Evolutionary conservation across 2,888 invertebrate genomes (phyloP).

Genomic region (Malthinus flaveolus): DNA sequence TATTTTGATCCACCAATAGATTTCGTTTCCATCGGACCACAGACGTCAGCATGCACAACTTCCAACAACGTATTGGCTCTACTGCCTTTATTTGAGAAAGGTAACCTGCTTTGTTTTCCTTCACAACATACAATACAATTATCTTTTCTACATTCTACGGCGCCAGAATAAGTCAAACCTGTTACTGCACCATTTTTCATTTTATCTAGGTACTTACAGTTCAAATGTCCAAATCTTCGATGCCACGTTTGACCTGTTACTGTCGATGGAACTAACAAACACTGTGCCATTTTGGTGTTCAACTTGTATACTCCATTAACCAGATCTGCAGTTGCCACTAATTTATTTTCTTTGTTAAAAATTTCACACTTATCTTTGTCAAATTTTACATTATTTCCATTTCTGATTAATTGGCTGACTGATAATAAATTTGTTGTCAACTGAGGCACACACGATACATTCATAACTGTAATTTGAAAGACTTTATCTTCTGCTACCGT

Average conservation of each 20-base stretch:
- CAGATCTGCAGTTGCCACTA: conserved; percentile 20
- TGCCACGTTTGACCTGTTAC: conserved; percentile 8
- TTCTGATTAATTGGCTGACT: conserved; percentile 20
- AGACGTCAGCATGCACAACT: conserved; percentile 36
- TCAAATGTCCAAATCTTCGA: conserved; percentile 12
- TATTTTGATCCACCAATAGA: conserved; percentile 13
- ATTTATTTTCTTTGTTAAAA: conserved; percentile 6
- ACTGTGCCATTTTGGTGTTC: not conserved
- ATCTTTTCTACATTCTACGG: not conserved
- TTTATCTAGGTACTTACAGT: conserved; percentile 4
- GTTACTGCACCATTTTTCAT: not conserved
- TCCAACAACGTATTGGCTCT: conserved; percentile 33
- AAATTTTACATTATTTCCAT: conserved; percentile 19
- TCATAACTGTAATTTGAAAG: conserved; percentile 9
- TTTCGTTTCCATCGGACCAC: conserved; percentile 23
- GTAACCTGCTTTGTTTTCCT: not conserved
- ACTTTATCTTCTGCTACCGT: conserved; percentile 6
- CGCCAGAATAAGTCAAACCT: not conserved
- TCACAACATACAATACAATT: not conserved
- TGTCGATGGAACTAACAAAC: not conserved
- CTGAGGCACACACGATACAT: conserved; percentile 13
- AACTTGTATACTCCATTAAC: conserved; percentile 21
- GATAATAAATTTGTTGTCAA: conserved; percentile 24
- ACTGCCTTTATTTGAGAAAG: not conserved
- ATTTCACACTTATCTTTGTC: conserved; percentile 10